These are phyloP conservation scores for Coelogynopora nodosa DNA, from an alignment of 2,888 invertebrate genomes.

Conservation along the genomic window DNA sequence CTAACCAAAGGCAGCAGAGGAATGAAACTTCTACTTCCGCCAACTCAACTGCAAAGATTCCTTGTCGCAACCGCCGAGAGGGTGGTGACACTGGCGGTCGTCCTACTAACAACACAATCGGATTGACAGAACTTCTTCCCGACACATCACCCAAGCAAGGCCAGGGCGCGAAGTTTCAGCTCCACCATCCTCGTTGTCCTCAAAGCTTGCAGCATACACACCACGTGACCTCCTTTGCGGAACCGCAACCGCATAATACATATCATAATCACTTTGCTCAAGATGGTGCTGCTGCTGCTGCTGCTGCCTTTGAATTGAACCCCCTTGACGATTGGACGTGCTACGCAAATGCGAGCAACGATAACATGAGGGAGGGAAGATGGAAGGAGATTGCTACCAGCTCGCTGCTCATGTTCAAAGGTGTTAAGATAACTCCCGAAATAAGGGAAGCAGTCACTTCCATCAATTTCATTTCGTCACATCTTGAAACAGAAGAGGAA, in stretches of 20 bases:
- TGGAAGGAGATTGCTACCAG: no score
- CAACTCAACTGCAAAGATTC: not conserved
- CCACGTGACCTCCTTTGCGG: not conserved
- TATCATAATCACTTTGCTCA: not conserved
- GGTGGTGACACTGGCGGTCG: not conserved
- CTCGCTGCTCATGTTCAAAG: not conserved
- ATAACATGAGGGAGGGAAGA: no score
- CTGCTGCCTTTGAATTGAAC: no score
- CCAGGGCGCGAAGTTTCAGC: not conserved
- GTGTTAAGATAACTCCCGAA: not conserved
- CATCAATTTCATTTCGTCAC: constrained; percentile 44
- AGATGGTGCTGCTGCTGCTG: not conserved
- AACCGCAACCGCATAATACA: not conserved
- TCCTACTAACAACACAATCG: no score
- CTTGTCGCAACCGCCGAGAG: not conserved
- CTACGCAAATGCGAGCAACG: no score
- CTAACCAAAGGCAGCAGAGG: not conserved
- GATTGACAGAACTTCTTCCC: not conserved
- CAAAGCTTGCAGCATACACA: not conserved
- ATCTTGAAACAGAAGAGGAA: constrained; percentile 42
- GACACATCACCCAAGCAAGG: not conserved
- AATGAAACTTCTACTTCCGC: not conserved
- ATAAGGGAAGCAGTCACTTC: constrained; percentile 41
- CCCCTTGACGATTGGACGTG: no score
- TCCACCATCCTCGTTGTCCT: not conserved